A percentile compares a stretch with the other conserved stretches of the same genome.
These are phyloP conservation scores for Melitaea cinxia DNA, from an alignment of 1,140 invertebrate species.

Conservation along the genomic window DNA sequence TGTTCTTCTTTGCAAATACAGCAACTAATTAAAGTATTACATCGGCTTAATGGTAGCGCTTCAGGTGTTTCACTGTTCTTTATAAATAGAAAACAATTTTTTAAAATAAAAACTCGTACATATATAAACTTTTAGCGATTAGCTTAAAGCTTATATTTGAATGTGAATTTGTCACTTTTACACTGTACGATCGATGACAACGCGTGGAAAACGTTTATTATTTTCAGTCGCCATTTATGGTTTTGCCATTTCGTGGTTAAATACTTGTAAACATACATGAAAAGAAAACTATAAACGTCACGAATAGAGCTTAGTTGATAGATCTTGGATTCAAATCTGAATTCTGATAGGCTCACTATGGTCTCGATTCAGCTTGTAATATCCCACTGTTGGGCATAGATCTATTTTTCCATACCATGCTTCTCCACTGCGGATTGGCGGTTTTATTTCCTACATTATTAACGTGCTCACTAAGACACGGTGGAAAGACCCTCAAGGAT, in stretches of 20 bases:
- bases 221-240: background rate
- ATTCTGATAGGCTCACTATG: no score
- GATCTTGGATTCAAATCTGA: no score
- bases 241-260: constrained; percentile 1
- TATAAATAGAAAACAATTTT: constrained; percentile 1
- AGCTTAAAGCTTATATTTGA: background rate
- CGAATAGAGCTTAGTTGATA: no score
- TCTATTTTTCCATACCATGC: no score
- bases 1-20: background rate
- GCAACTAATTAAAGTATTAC: background rate
- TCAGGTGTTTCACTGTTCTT: background rate
- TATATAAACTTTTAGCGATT: background rate
- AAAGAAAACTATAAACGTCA: no score
- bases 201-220: background rate
- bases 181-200: background rate
- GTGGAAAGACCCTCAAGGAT: no score
- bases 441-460: no score
- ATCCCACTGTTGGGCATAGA: no score
- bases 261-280: no score
- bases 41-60: constrained; percentile 2
- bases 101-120: background rate
- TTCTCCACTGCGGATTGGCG: no score
- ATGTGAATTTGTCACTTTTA: background rate
- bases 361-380: no score
- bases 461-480: no score